phyloP scores from a whole-genome alignment of 2,888 invertebrate species.

The Apodemia duryi region DNA sequence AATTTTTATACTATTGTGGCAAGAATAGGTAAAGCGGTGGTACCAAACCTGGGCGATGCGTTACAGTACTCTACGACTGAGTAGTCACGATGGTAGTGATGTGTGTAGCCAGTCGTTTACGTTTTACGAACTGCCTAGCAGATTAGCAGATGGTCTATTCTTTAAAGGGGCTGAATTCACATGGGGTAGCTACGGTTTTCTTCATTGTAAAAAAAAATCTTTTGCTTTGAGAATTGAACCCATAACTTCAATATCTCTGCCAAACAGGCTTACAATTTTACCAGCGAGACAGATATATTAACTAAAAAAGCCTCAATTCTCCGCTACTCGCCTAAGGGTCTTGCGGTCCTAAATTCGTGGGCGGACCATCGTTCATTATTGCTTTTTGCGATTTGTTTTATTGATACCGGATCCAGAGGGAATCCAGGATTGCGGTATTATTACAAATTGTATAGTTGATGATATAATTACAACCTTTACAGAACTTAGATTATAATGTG shows the following conservation, averaged over 20 bases:
- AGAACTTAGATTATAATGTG: too few relatives aligned
- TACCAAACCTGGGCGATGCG: too few relatives aligned
- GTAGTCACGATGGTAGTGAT: too few relatives aligned
- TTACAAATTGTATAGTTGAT: not conserved
- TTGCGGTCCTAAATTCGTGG: conserved; percentile 39
- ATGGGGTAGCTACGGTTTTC: too few relatives aligned
- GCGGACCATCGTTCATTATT: conserved; percentile 39
- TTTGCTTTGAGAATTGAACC: not conserved
- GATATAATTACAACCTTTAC: not conserved
- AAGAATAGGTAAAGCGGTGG: too few relatives aligned
- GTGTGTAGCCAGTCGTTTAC: too few relatives aligned
- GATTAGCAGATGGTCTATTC: too few relatives aligned
- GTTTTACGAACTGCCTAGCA: too few relatives aligned
- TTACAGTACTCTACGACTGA: too few relatives aligned
- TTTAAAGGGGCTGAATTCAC: too few relatives aligned
- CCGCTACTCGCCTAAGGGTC: conserved; percentile 22
- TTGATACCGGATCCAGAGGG: conserved; percentile 40
- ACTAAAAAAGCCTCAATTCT: not conserved
- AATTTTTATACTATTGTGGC: too few relatives aligned
- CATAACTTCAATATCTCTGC: not conserved
- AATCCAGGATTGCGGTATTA: conserved; percentile 29
- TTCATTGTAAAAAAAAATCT: not conserved
- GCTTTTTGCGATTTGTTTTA: conserved; percentile 42
- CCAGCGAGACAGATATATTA: not conserved
- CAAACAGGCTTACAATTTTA: not conserved